Evolutionary conservation across 30 jellyfish, hydroid and myxozoan genomes (phyloP), one percentile per base, ranked within the genome.

Genomic region (Pseudorhiza aurosa): DNA sequence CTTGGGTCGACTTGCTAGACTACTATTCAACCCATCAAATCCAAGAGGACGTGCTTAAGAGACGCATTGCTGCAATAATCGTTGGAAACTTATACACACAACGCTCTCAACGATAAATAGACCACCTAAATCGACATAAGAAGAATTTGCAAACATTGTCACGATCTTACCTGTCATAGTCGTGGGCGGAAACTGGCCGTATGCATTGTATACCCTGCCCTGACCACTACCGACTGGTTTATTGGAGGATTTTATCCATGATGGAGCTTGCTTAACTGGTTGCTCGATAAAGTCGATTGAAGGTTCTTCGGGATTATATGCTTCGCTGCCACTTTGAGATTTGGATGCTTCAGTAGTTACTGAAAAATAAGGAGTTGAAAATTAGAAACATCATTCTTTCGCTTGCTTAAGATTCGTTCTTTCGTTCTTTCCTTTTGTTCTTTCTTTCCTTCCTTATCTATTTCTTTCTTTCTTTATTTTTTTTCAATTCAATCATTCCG

Each of bases 271-370:
- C 36, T 86, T 89, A 11, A 46, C 96, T 21, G 87, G 92, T 22
- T 85, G 77, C 39, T 83, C 95, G 21, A 55, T 49, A 19, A 79
- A 90, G 35, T 77, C 96, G 49, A 94, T 94, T 17, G 97, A 83
- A 12, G 99, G 99, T 35, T 79, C 88, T 69, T 94, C 99, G 11
- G 99, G 99, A 49, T 94, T 94, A 75, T 94, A 94, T 9, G 99
- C 93, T 64, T 94, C 99, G 26, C 87, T 83, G 68, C 95, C 94
- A 25, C 76, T 35, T 3, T 55, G 72, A 7, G 79, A 46, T 36
- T 45, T 70, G 22, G 71, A 21, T 31, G 71, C 53, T 19, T 76
- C 88, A 2, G 24, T 29, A 2, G 45, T 31, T 35, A 37, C 67
- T 53, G 67, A 53, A 5, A 4, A 47, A 47, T 47, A 17, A 4